These are phyloP conservation scores for Zaprionus africanus DNA, from an alignment of 1,140 invertebrate species.

Conservation along the genomic window DNA sequence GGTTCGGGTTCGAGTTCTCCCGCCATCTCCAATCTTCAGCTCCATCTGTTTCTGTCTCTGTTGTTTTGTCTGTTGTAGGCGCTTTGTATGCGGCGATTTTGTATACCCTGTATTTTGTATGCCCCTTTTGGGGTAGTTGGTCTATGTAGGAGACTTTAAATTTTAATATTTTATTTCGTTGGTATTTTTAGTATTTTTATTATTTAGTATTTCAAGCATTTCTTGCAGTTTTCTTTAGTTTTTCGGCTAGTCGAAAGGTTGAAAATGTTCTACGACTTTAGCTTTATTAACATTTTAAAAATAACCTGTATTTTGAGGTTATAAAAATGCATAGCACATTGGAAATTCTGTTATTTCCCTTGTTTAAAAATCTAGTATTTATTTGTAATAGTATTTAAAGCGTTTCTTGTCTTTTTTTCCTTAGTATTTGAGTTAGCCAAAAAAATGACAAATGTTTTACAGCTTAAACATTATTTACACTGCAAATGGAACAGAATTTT, in stretches of 20 bases:
- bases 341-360: too few species aligned
- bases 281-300: too few species aligned
- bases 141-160: too few species aligned
- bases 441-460: not conserved
- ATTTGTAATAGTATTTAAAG: not conserved
- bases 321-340: too few species aligned
- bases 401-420: too few species aligned
- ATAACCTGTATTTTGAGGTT: too few species aligned
- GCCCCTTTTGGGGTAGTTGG: too few species aligned
- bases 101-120: constrained; percentile 9
- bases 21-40: not conserved
- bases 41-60: constrained; percentile 11
- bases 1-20: constrained; percentile 15
- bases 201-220: not conserved
- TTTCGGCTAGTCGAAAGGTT: not conserved
- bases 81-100: constrained; percentile 19
- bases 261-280: too few species aligned
- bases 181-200: too few species aligned
- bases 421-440: not conserved
- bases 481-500: too few species aligned
- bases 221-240: not conserved
- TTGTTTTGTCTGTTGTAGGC: not conserved
- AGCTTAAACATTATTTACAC: too few species aligned
- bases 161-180: too few species aligned
- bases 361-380: not conserved